Conservation (phyloP, 1,140 invertebrate genomes). For the Hycleus cichorii region DNA sequence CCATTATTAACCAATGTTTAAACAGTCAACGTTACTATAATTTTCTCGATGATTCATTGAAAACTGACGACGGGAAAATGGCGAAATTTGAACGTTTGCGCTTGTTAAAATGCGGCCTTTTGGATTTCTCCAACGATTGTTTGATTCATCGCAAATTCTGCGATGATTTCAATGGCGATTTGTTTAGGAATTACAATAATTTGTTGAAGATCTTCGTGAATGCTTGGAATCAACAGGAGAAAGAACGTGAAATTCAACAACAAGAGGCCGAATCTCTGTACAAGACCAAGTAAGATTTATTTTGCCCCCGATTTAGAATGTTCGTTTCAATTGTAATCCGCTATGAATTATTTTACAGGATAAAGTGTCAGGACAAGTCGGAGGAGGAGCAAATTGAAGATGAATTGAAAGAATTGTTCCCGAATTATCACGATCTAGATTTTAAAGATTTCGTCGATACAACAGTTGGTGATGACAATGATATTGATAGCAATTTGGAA, state of each 20-base stretch:
- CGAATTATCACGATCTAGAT: constrained; percentile 61
- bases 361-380: constrained; percentile 52
- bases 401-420: constrained; percentile 71
- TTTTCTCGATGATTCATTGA: constrained; percentile 25
- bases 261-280: constrained; percentile 75
- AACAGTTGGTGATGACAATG: neutral
- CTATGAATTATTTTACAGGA: constrained; percentile 34
- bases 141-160: constrained; percentile 41
- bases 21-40: constrained; percentile 15
- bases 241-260: constrained; percentile 57
- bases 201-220: constrained; percentile 55
- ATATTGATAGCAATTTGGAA: constrained; percentile 29
- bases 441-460: constrained; percentile 53
- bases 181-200: constrained; percentile 47
- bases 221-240: constrained; percentile 70
- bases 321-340: too few species aligned
- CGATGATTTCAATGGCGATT: constrained; percentile 34
- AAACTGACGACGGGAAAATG: constrained; percentile 14
- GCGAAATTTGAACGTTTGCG: constrained; percentile 36
- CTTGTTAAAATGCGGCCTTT: constrained; percentile 54
- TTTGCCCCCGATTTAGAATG: neutral
- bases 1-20: neutral
- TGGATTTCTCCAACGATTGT: constrained; percentile 55
- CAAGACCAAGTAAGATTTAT: constrained; percentile 55
- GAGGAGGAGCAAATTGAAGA: constrained; percentile 67